phyloP scores from a whole-genome alignment of 2,797 vertebrate species.

The Anguilla obscura region DNA sequence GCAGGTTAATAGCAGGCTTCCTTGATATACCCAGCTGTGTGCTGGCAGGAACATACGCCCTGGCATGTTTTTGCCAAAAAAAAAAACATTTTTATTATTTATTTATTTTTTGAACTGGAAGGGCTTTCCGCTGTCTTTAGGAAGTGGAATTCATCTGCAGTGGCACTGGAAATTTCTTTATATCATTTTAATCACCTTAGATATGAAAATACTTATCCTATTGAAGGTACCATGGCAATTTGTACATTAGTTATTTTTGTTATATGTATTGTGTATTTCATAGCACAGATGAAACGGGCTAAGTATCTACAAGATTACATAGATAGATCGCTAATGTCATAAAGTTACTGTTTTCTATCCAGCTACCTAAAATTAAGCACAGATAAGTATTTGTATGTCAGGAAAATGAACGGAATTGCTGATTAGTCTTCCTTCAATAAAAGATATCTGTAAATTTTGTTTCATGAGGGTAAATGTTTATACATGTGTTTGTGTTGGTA shows the following conservation, averaged over 20 bases:
- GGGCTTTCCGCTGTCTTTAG: not conserved
- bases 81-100: too few species aligned
- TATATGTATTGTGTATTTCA: not conserved
- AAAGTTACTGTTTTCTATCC: not conserved
- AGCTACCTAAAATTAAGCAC: not conserved
- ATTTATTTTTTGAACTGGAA: not conserved
- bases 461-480: too few species aligned
- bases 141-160: not conserved
- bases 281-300: not conserved
- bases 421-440: not conserved
- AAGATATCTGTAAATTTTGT: not conserved
- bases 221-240: conserved; percentile 41
- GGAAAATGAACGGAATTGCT: not conserved
- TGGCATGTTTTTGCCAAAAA: not conserved
- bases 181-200: conserved; percentile 42
- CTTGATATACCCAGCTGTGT: conserved; percentile 18
- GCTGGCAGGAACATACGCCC: conserved; percentile 8
- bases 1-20: not conserved
- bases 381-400: not conserved
- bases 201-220: conserved; percentile 42
- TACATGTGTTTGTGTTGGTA: too few species aligned
- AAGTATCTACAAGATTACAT: not conserved
- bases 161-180: not conserved
- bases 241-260: not conserved
- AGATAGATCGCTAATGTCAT: not conserved